A percentile compares a stretch with the other conserved stretches of the same genome.
phyloP scores from a whole-genome alignment of 2,888 invertebrate genomes.

The Rhagium mordax region DNA sequence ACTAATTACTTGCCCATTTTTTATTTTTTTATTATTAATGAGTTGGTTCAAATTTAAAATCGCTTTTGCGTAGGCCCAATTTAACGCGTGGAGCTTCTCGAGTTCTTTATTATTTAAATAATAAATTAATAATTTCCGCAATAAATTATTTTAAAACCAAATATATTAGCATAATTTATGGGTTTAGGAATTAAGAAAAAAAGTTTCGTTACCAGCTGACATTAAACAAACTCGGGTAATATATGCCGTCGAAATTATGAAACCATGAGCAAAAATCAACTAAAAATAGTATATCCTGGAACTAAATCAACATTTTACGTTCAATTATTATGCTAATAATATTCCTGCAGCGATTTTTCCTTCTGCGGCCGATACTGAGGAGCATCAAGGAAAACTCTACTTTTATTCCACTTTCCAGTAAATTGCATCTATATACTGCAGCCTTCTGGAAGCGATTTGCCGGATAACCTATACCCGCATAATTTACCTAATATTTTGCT shows the following conservation, averaged over 20 bases:
- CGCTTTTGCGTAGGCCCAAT: too few species aligned
- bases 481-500: neutral
- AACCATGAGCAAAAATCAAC: neutral
- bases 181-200: too few species aligned
- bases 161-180: too few species aligned
- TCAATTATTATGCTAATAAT: neutral
- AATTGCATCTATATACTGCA: neutral
- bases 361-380: neutral
- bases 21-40: too few species aligned
- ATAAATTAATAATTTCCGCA: too few species aligned
- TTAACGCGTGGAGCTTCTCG: too few species aligned
- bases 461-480: neutral
- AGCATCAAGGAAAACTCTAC: neutral
- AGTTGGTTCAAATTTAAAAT: too few species aligned
- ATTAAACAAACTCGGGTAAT: neutral
- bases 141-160: too few species aligned
- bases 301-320: neutral
- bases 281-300: neutral
- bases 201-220: too few species aligned
- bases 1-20: too few species aligned
- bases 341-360: neutral
- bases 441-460: neutral
- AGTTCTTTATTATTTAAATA: too few species aligned
- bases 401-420: neutral
- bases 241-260: neutral